These are phyloP conservation scores for Terebella lapidaria DNA, from an alignment of 2,888 invertebrate species.

Conservation along the genomic window DNA sequence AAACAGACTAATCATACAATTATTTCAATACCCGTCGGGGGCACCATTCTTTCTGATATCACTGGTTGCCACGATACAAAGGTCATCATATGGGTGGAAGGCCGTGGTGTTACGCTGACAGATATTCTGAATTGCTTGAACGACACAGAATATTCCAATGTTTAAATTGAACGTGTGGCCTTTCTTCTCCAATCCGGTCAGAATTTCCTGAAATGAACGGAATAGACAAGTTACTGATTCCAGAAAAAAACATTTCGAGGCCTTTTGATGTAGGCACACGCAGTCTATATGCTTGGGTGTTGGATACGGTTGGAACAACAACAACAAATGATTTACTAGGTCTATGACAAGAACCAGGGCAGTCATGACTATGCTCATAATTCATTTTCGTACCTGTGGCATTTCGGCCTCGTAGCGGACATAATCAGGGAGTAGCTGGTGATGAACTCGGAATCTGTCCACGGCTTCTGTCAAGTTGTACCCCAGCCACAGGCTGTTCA, in stretches of 20 bases:
- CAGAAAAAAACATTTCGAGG: neutral
- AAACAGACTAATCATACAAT: too few species aligned
- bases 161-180: neutral
- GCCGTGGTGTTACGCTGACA: neutral
- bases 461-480: conserved; percentile 74
- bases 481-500: conserved; percentile 66
- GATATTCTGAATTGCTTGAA: neutral
- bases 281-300: too few species aligned
- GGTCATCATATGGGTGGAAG: neutral
- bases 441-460: conserved; percentile 75
- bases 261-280: too few species aligned
- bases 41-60: neutral
- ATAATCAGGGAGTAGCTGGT: conserved; percentile 74
- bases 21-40: neutral
- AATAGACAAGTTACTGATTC: neutral
- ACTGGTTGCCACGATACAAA: neutral
- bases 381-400: conserved; percentile 7
- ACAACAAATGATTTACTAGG: too few species aligned
- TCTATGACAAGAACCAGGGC: too few species aligned
- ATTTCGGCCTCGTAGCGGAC: conserved; percentile 60
- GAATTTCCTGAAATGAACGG: neutral
- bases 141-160: neutral
- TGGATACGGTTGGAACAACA: too few species aligned
- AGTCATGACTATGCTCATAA: neutral
- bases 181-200: neutral